Base-by-base conservation (phyloP, 1,140 invertebrate genomes). In the Scaptomyza graminum region DNA sequence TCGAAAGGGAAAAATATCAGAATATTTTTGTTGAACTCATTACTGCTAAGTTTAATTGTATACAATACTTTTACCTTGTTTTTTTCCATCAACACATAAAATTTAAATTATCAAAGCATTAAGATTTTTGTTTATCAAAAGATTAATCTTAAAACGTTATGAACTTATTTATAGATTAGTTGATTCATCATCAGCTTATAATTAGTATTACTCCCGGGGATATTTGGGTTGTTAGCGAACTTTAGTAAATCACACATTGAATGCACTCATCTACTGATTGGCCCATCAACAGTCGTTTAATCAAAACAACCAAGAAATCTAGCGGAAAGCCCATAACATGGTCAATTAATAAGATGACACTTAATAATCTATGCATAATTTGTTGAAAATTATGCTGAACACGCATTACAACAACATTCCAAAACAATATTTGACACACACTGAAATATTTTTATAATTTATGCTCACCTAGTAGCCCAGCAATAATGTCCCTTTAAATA, bases 361-460 rank as follows among this genome's bases (percentile, higher is more conserved):
- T 70, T 73, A 88, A 88, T 83, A 70, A 81, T 65, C 70, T 70
- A 28, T 39, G 52, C 31, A 63, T 83, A 87, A 87, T 87, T 87
- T 83, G 83, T 87, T 87, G 18, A 59, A 65, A 76, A 79, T 49
- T 62, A 69, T 61, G 70, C 66, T 18, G 57, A 87, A 83, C 78
- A 67, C 47, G 13, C 28, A 15, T n/a, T 47, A 64, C 64, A 67
- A 64, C 68, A 67, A 63, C 82, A 87, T 87, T 87, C 77, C 77
- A 74, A 65, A 55, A 79, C 1, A 6, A 74, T 80, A 70, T 88
- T 69, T 90, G 80, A 90, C 85, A 90, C 50, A 79, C 72, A 85
- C 81, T 84, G 65, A 72, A 89, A 83, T 88, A 79, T 88, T 89
- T 89, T 79, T 89, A 88, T 89, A 89, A 89, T 89, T 89, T 88